Base-by-base conservation (phyloP, 1,140 invertebrate species). In the Himalopsyche phryganea region DNA sequence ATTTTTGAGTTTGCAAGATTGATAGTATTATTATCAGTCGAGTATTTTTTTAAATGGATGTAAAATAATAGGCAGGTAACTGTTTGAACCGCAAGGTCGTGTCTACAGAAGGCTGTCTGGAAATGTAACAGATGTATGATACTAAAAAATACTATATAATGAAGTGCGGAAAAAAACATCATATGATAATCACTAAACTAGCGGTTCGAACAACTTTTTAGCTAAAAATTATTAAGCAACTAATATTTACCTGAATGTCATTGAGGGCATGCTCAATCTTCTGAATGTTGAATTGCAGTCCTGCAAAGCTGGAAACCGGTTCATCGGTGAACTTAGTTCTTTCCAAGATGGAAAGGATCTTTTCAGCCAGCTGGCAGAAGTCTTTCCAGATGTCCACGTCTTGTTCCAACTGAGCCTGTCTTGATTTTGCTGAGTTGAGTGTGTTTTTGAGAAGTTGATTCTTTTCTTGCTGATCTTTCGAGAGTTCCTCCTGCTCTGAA, bases 391-490 rank as follows among this genome's bases (percentile, higher is more conserved):
- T 81, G 65, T 89, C 86, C 14, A 84, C 78, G 50, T 89, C 85
- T 69, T 90, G 86, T 66, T 92, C 89, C 15, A 92, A 66, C 36
- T 85, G 81, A 5, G 85, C 86, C 61, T 85, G 83, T 51, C 85
- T 82, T 0, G 87, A 88, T 67, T 89, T 89, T 0, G 90, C 89
- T 1, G 84, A 86, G 66, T 91, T 91, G 20, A 92, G 66, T 0
- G 87, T 91, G 56, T 92, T 92, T 66, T 91, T 90, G 57, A 92
- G 67, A 2, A 86, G 67, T 63, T 91, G 88, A 20, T 85, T 89
- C 60, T 90, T 84, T 58, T 89, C 82, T 44, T 90, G 85, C 56
- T 91, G 85, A 65, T 92, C 88, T 0, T 84, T 81, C 9, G 86
- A 88, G 1, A 93, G 68, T 61, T 90, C 87, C 58, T 93, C 89